Conservation (phyloP, 2,797 vertebrate genomes). For the Micromesistius poutassou region DNA sequence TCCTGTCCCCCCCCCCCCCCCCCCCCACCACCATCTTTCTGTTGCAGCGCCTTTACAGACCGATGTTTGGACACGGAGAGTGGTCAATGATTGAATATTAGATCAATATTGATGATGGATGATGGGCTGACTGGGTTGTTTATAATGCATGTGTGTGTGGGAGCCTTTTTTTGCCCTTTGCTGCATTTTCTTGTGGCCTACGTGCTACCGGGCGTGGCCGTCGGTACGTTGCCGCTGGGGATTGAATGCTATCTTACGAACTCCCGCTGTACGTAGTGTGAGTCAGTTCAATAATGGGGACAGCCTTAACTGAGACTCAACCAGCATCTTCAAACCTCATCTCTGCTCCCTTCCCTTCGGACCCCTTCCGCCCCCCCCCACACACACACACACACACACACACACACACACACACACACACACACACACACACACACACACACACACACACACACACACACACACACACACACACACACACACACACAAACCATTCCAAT, state of each 20-base stretch:
- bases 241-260: neutral
- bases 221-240: too few species aligned
- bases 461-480: neutral
- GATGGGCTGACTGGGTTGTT: neutral
- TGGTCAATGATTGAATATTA: neutral
- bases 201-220: too few species aligned
- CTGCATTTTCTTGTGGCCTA: neutral
- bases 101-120: neutral
- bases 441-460: neutral
- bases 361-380: neutral
- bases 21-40: too few species aligned
- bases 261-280: constrained; percentile 28
- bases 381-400: neutral
- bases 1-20: too few species aligned
- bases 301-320: constrained; percentile 34
- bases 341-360: neutral
- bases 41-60: too few species aligned
- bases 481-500: constrained; percentile 11
- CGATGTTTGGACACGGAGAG: neutral
- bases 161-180: neutral
- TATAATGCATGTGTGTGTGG: neutral
- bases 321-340: constrained; percentile 31
- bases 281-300: constrained; percentile 33
- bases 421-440: neutral
- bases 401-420: too few species aligned